Evolutionary conservation across 2,888 invertebrate genomes (phyloP), one percentile per base, ranked within the genome.

Genomic region (Aphodius granarius): DNA sequence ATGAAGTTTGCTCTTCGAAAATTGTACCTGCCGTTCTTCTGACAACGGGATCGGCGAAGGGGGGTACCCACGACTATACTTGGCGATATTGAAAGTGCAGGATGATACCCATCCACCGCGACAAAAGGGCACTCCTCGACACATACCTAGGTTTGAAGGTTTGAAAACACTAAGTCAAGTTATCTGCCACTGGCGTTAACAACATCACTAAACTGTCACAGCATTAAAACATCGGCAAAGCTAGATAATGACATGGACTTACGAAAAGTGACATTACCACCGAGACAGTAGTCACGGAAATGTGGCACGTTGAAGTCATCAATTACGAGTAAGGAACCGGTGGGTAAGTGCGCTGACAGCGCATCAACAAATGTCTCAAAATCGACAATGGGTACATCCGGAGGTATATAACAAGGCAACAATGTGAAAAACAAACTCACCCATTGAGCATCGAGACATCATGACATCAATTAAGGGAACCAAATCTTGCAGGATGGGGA

Each of bases 1-100:
- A 21, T 20, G 18, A 71, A 74, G 71, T 74, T n/a, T 16, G 20
- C 63, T 21, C 62, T 74, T 4, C 23, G 68, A n/a, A 74, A 74
- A 62, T 74, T 71, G 20, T 71, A 74, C n/a, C n/a, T n/a, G n/a
- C 15, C 74, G 62, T 6, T 74, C 71, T 20, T 20, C 21, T 63
- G 18, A 3, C 2, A 9, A 15, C 71, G 20, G 62, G 20, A 70
- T 15, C 16, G 22, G 4, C 6, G 19, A 15, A 66, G n/a, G 17
- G 16, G 1, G 0, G 72, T 17, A 18, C 1, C 20, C 6, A 17
- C 19, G 5, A 0, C 2, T 5, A 21, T 21, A 15, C 13, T 0
- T 16, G 23, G 2, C 0, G 23, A 16, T 13, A 72, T 72, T 4
- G 15, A 23, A 5, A 72, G 72, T n/a, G 62, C 63, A 62, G 72